Base-by-base conservation (phyloP, 2,888 invertebrate genomes). In the Ceramica pisi region DNA sequence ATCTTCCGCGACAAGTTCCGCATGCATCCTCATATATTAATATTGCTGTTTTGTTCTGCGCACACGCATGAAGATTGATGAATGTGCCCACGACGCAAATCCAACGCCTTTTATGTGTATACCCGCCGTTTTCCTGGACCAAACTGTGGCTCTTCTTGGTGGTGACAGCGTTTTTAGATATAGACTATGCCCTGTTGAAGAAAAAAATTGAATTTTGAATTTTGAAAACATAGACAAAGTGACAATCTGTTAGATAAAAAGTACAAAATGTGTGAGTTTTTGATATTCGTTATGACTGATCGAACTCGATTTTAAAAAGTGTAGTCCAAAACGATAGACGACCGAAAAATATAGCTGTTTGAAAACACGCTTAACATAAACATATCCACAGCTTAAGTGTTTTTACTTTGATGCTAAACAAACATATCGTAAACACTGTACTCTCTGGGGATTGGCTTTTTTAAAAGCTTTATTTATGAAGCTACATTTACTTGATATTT, bases 81-180 rank as follows among this genome's bases (percentile, higher is more conserved):
- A 79, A 86, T 82, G 82, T 60, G 66, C 51, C 67, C 72, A 48
- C 46, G 68, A 69, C 59, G 81, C 57, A 67, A 75, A 74, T 78
- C 70, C 44, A 57, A 76, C 84, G 81, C 82, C 85, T 80, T 82
- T 86, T 85, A 82, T 80, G 79, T 84, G 86, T 86, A 82, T 72
- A 74, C 60, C 35, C 48, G 12, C 70, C 10, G 65, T 38, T 75
- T 77, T 81, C 69, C 71, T 84, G 57, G 66, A 74, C 51, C 53
- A 31, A 50, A 74, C 55, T 67, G n/a, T 66, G 48, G 57, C 74
- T 71, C 69, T 70, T 68, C 57, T 68, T 72, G 53, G 68, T 26
- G 2, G 2, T 26, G 59, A 51, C 16, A 46, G 38, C 16, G 67
- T 68, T 68, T 55, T 71, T 69, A 67, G 63, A 9, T 69, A 69